Conservation (phyloP, 2,888 invertebrate species). For the Zonitis immaculata region DNA sequence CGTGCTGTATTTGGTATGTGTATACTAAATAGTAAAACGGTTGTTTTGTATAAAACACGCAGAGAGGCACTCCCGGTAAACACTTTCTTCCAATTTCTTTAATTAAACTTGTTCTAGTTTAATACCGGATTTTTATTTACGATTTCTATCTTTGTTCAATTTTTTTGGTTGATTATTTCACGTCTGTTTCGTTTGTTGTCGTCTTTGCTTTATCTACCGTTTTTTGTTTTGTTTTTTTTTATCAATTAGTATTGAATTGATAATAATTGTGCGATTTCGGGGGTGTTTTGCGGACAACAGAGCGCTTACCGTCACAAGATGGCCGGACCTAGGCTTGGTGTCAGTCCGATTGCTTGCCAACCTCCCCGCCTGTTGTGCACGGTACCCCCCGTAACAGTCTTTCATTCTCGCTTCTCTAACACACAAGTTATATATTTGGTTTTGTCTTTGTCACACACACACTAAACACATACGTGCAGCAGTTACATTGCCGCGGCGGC, state of each 20-base stretch:
- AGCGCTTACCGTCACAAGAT: conserved; percentile 49
- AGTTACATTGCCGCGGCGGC: conserved; percentile 43
- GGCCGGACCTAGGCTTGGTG: conserved; percentile 51
- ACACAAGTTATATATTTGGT: conserved; percentile 3
- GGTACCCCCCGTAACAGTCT: conserved; percentile 49
- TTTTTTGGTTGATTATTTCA: too few relatives aligned
- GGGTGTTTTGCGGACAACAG: conserved; percentile 43
- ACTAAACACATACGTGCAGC: conserved; percentile 39
- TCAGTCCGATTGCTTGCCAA: conserved; percentile 49
- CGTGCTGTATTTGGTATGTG: neutral
- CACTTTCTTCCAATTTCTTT: neutral
- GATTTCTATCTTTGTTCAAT: too few relatives aligned
- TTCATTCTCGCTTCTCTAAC: conserved; percentile 50
- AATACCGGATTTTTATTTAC: too few relatives aligned
- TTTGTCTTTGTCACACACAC: conserved; percentile 43
- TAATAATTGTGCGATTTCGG: conserved; percentile 33
- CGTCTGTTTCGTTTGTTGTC: too few relatives aligned
- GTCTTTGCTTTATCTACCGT: neutral
- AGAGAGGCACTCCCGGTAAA: neutral
- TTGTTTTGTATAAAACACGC: neutral
- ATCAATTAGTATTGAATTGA: too few relatives aligned
- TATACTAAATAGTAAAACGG: neutral
- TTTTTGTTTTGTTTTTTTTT: too few relatives aligned
- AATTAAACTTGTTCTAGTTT: neutral
- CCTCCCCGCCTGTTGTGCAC: conserved; percentile 47